Conservation (phyloP, 1,140 invertebrate genomes). For the Araneus ventricosus region DNA sequence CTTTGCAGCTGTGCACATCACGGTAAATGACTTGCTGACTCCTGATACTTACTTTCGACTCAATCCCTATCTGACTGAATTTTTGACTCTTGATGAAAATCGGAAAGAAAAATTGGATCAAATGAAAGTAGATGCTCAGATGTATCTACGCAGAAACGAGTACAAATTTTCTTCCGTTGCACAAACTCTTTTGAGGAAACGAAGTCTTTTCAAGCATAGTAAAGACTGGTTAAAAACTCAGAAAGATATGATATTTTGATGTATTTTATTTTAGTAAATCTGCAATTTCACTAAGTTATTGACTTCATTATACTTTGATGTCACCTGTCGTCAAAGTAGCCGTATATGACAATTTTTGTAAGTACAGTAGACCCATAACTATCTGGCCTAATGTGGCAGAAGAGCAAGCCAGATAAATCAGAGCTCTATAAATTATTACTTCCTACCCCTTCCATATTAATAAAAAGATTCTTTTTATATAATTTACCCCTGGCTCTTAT, state of each 20-base stretch:
- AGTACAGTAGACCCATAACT: too few species aligned
- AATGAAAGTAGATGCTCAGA: slow-evolving; percentile 83
- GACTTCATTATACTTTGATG: not conserved
- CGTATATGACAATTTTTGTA: too few species aligned
- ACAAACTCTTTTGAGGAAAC: slow-evolving; percentile 81
- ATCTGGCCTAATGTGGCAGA: too few species aligned
- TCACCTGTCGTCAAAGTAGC: not conserved
- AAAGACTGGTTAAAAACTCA: slow-evolving; percentile 68
- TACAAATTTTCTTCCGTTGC: slow-evolving; percentile 85
- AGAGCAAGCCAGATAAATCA: too few species aligned
- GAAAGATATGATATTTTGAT: slow-evolving; percentile 56
- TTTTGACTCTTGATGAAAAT: slow-evolving; percentile 91
- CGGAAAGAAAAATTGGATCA: slow-evolving; percentile 83
- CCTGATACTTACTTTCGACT: slow-evolving; percentile 91
- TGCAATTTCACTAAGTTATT: not conserved
- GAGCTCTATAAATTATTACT: too few species aligned
- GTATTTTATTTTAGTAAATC: not conserved
- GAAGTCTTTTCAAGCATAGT: slow-evolving; percentile 76
- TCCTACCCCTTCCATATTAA: too few species aligned
- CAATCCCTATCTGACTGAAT: slow-evolving; percentile 93
- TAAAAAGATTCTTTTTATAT: too few species aligned
- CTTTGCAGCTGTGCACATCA: slow-evolving; percentile 87
- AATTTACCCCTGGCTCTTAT: too few species aligned
- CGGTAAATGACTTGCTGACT: slow-evolving; percentile 90
- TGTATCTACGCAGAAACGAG: slow-evolving; percentile 89